Evolutionary conservation across 2,888 invertebrate species (phyloP).

Genomic region (Dascillus cervinus): DNA sequence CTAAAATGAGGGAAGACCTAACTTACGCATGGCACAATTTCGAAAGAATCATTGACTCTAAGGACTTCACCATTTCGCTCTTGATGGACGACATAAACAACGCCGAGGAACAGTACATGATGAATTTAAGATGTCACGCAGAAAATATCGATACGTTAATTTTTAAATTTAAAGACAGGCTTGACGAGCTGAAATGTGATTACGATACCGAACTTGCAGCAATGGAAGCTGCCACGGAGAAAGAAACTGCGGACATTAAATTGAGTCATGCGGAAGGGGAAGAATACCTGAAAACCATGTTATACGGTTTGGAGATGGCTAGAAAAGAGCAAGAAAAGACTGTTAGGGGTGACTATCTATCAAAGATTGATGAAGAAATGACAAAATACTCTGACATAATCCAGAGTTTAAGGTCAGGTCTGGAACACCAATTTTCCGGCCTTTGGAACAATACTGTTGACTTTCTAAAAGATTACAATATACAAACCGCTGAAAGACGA

Average conservation of each 20-base stretch:
- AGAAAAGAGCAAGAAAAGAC: slow-evolving; percentile 31
- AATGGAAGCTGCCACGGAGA: slow-evolving; percentile 42
- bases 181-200: slow-evolving; percentile 32
- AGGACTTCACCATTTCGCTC: slow-evolving; percentile 40
- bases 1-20: slow-evolving; percentile 37
- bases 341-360: slow-evolving; percentile 32
- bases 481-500: slow-evolving; percentile 16
- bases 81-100: slow-evolving; percentile 39
- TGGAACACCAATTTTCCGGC: slow-evolving; percentile 25
- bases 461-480: slow-evolving; percentile 21
- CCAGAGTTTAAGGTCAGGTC: slow-evolving; percentile 23
- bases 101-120: slow-evolving; percentile 39
- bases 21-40: slow-evolving; percentile 42
- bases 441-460: slow-evolving; percentile 27
- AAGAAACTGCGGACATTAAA: slow-evolving; percentile 42
- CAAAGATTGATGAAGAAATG: slow-evolving; percentile 33
- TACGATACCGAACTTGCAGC: slow-evolving; percentile 26
- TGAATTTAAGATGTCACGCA: slow-evolving; percentile 34
- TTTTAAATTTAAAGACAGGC: slow-evolving; percentile 29
- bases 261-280: slow-evolving; percentile 42
- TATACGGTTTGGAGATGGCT: slow-evolving; percentile 47
- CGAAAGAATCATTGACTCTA: slow-evolving; percentile 42
- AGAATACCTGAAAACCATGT: slow-evolving; percentile 42
- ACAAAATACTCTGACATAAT: slow-evolving; percentile 25
- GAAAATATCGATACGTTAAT: slow-evolving; percentile 39